Base-by-base conservation (phyloP, 2,888 invertebrate species). In the Diachrysia chrysitis region DNA sequence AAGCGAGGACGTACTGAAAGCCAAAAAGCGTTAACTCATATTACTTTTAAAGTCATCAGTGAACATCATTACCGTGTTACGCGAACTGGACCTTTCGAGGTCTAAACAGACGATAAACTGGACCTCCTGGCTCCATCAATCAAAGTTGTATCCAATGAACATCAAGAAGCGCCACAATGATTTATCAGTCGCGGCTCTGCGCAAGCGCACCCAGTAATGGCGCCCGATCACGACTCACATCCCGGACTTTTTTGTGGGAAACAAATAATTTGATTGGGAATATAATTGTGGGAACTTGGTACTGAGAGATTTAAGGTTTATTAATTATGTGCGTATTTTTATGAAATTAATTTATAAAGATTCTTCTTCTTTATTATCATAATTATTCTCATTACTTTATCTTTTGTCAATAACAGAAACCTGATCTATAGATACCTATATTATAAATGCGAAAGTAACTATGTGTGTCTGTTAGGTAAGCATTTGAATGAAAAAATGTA, bases 81-180 rank as follows among this genome's bases (percentile, higher is more conserved):
- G 76, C 82, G 61, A 51, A 79, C 66, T 71, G 63, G 25, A 53
- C 59, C 61, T 71, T 37, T 37, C 37, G 37, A 16, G 37, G 37
- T 42, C 70, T 79, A 74, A 81, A 81, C 77, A 77, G 81, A 76
- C 76, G 78, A 81, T 83, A 78, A 83, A 79, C 75, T 71, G 69
- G 64, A 70, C 71, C 75, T 62, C 58, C 76, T 71, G 69, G 32
- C 65, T 75, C 81, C 85, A 94, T 94, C 91, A 90, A 94, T 94
- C 94, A 93, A 87, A 86, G 90, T 83, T 89, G 42, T 76, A 84
- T 89, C 89, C 90, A 90, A 93, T 92, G 78, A 91, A 82, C 82
- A 84, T 92, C 90, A 92, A 93, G 94, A 94, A 95, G 94, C 93
- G 93, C 90, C 89, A 92, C 87, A 87, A 91, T 94, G 94, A 94